Evolutionary conservation across 2,113 vertebrate genomes (phyloP).

Genomic region (Alectura lathami): DNA sequence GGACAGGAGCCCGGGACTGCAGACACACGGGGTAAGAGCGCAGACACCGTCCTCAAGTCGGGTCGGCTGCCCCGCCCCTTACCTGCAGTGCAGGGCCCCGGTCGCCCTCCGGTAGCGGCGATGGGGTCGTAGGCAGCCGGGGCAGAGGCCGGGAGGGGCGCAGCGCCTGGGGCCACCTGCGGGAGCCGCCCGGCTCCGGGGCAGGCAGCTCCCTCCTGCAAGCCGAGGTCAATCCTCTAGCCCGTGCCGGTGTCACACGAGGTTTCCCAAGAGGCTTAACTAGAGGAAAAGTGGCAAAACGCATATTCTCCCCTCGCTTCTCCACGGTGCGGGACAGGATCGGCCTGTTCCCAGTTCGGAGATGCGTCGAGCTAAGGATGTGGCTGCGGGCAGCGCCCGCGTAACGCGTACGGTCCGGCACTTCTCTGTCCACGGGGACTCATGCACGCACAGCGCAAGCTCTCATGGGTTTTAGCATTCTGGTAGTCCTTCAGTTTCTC

Average conservation of each 20-base stretch:
- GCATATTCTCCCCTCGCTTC: background rate
- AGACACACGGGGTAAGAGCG: fast-evolving
- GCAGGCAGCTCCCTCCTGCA: background rate
- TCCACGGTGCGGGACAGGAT: background rate
- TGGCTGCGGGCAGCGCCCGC: background rate
- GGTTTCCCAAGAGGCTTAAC: background rate
- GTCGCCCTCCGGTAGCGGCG: fast-evolving
- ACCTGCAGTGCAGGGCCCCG: background rate
- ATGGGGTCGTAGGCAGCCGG: background rate
- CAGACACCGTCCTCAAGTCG: background rate
- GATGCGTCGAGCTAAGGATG: background rate
- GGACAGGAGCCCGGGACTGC: background rate
- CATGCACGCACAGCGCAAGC: no score
- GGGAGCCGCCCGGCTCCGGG: background rate
- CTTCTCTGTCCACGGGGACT: fast-evolving
- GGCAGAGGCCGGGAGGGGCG: background rate
- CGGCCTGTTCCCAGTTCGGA: background rate
- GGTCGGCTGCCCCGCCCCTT: fast-evolving
- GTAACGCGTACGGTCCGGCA: background rate
- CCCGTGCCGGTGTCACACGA: fast-evolving
- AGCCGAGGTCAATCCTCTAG: fast-evolving
- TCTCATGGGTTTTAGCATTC: background rate
- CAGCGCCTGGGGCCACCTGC: background rate
- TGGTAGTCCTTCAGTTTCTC: background rate
- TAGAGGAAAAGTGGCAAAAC: background rate